Conservation (phyloP, 2,797 vertebrate species). For the Perodicticus potto region DNA sequence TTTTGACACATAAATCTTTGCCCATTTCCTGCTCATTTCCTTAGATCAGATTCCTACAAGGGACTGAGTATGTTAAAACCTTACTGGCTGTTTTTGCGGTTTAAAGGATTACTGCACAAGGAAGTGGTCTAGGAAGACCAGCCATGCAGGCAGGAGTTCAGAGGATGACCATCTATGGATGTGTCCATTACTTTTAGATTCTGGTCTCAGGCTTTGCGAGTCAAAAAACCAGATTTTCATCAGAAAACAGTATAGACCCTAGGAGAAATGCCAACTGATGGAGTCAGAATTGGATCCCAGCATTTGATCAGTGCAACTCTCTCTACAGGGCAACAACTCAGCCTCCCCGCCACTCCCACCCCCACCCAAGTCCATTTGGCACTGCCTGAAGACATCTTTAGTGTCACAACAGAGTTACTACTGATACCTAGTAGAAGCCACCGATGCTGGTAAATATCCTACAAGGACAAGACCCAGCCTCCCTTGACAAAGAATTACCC, state of each 20-base stretch:
- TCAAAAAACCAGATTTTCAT: slow-evolving; percentile 4
- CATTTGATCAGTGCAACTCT: neutral
- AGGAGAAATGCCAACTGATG: neutral
- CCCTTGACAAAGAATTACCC: neutral
- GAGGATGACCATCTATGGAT: neutral
- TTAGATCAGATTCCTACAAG: neutral
- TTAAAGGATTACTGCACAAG: neutral
- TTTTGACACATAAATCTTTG: neutral
- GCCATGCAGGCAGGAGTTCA: neutral
- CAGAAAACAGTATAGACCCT: neutral
- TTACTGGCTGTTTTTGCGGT: neutral
- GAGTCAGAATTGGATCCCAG: neutral
- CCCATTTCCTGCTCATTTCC: neutral
- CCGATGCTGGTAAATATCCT: neutral
- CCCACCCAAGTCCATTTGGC: neutral
- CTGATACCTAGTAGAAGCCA: neutral
- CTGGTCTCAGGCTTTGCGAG: neutral
- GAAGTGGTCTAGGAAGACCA: neutral
- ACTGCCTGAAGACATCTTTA: neutral
- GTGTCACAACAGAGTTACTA: neutral
- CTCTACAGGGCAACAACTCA: neutral
- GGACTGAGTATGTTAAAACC: neutral
- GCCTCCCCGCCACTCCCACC: neutral
- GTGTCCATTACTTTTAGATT: neutral
- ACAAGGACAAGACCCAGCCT: neutral